phyloP scores from a whole-genome alignment of 2,113 vertebrate species.

The Lophura nycthemera region DNA sequence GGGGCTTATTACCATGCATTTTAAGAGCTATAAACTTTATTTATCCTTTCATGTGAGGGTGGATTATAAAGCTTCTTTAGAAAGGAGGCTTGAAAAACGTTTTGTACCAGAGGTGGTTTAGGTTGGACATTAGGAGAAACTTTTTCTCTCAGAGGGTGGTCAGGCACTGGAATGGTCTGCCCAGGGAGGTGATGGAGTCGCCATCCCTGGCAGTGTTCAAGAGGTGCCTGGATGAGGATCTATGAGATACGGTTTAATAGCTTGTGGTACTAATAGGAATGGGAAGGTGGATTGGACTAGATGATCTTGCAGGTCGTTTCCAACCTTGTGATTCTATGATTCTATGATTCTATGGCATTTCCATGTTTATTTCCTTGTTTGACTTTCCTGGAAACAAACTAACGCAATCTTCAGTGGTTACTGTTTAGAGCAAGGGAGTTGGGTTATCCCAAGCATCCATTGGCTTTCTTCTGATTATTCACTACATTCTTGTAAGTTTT shows the following conservation, averaged over 20 bases:
- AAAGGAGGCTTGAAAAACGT: neutral
- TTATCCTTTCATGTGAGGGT: neutral
- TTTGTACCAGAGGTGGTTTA: no score
- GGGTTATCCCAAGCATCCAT: neutral
- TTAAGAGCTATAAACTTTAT: neutral
- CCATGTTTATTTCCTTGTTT: fast-evolving
- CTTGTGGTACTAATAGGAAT: no score
- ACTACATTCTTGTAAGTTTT: neutral
- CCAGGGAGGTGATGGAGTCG: no score
- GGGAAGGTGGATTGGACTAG: no score
- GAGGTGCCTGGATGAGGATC: no score
- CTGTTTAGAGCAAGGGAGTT: neutral
- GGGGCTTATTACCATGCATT: fast-evolving
- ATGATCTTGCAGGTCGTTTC: no score
- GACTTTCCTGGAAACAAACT: neutral
- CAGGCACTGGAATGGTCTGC: no score
- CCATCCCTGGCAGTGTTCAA: no score
- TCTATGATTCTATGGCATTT: neutral
- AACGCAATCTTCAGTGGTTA: neutral
- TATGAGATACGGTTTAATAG: no score
- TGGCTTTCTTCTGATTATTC: neutral
- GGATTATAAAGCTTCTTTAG: neutral
- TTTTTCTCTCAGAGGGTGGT: no score
- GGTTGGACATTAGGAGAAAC: no score
- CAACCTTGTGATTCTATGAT: no score